Base-by-base conservation (phyloP, 1,140 invertebrate species). In the Tyrophagus putrescentiae region DNA sequence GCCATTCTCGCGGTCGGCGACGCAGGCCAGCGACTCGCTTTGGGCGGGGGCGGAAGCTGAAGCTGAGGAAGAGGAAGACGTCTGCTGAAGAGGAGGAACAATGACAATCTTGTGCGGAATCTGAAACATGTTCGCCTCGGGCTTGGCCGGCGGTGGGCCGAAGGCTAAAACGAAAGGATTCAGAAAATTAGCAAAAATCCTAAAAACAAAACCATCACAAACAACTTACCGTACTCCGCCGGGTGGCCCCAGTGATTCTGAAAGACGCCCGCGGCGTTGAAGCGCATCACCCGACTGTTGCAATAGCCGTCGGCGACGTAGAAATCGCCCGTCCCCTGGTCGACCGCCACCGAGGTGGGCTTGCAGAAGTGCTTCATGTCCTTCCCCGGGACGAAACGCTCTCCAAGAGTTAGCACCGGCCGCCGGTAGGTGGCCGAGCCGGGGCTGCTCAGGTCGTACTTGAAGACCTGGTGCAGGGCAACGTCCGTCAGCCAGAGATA, bases 221-320 rank as follows among this genome's bases (percentile, higher is more conserved):
- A 25, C 29, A 9, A n/a, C 13, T n/a, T 25, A 25, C 58, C 34
- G 23, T 54, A 27, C 25, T n/a, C 36, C 6, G 41, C 11, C 34
- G 34, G 6, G 36, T 64, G 59, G 13, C 72, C 71, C 63, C 72
- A 73, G 32, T 67, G 61, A 54, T 60, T 65, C 11, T 74, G 25
- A 6, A 85, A 72, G 29, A 77, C 80, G 44, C 89, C 88, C 16
- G 81, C 77, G 0, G 80, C 76, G 67, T 84, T 82, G 67, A 86
- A 93, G 68, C 89, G 83, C 57, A 95, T 72, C 28, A 96, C 81
- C 52, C 91, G 77, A 59, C 80, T 82, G 71, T 95, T 95, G 73
- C 91, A 96, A 61, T 89, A 92, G 59, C 93, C 93, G 73, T 97
- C 93, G 45, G 91, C 87, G 1, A 98, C 83, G 66, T 93, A 96